A percentile compares a stretch with the other conserved stretches of the same genome.
Conservation (phyloP, 2,113 vertebrate species). For the Alaudala cheleensis region DNA sequence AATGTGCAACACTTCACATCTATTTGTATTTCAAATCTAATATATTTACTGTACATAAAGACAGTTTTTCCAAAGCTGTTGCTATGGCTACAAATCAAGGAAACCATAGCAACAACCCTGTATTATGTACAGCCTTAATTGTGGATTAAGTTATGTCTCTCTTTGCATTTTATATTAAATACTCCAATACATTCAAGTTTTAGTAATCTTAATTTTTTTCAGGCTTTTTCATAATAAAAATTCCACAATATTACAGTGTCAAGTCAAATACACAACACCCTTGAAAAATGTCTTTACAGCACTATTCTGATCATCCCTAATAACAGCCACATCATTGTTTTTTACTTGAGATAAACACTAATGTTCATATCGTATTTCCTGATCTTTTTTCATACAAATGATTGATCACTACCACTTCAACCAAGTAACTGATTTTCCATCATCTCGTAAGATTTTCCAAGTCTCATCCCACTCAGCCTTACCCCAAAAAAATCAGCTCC, state of each 20-base stretch:
- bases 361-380: not conserved
- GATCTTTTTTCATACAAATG: not conserved
- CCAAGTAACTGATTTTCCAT: not conserved
- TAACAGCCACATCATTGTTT: not conserved
- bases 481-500: not conserved
- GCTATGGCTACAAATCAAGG: constrained; percentile 71
- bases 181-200: not conserved
- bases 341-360: not conserved
- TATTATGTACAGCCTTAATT: constrained; percentile 66
- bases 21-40: constrained; percentile 44
- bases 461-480: not conserved
- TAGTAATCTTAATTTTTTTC: not conserved
- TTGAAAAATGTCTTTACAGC: not conserved
- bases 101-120: constrained; percentile 66
- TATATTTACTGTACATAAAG: constrained; percentile 53
- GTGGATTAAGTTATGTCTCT: constrained; percentile 38
- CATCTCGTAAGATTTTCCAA: not conserved
- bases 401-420: not conserved
- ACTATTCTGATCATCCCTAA: not conserved
- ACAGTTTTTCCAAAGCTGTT: constrained; percentile 64
- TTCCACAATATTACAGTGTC: not conserved
- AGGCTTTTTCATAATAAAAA: constrained; percentile 3
- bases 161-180: constrained; percentile 53
- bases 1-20: not conserved
- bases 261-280: not conserved